A percentile compares a stretch with the other conserved stretches of the same genome.
Evolutionary conservation across 2,888 invertebrate species (phyloP).

Genomic region (Dolomedes plantarius): DNA sequence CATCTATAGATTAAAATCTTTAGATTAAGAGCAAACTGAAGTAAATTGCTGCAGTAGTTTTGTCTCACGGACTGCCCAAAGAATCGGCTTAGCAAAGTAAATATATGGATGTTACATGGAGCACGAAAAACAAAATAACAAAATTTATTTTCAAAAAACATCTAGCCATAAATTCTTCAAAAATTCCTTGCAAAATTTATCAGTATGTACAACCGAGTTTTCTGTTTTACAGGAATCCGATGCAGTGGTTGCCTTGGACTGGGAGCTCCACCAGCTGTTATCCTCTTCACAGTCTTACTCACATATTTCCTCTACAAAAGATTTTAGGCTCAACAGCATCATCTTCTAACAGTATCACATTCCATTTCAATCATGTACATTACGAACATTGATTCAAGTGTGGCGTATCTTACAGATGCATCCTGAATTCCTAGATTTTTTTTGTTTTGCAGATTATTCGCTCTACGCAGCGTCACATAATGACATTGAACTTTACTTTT

Average conservation of each 20-base stretch:
- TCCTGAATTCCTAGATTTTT: not conserved
- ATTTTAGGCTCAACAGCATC: conserved; percentile 4
- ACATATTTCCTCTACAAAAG: conserved; percentile 12
- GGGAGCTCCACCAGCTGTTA: conserved; percentile 16
- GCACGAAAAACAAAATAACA: not conserved
- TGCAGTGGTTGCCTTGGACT: conserved; percentile 48
- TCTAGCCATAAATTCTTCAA: no score
- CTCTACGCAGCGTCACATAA: no score
- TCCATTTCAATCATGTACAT: not conserved
- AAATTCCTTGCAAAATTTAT: no score
- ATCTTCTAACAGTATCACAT: not conserved
- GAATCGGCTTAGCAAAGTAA: no score
- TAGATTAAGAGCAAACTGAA: no score
- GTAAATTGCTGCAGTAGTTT: no score
- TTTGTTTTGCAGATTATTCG: not conserved
- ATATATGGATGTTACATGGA: no score
- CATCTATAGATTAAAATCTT: no score
- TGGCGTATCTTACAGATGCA: not conserved
- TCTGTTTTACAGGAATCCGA: conserved; percentile 39
- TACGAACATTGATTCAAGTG: not conserved
- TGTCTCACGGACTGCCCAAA: no score
- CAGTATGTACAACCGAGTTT: no score
- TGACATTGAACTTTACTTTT: no score
- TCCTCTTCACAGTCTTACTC: conserved; percentile 31
- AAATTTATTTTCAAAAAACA: no score